A percentile compares a stretch with the other conserved stretches of the same genome.
phyloP scores from a whole-genome alignment of 2,113 vertebrate genomes.

The Albula glossodonta region DNA sequence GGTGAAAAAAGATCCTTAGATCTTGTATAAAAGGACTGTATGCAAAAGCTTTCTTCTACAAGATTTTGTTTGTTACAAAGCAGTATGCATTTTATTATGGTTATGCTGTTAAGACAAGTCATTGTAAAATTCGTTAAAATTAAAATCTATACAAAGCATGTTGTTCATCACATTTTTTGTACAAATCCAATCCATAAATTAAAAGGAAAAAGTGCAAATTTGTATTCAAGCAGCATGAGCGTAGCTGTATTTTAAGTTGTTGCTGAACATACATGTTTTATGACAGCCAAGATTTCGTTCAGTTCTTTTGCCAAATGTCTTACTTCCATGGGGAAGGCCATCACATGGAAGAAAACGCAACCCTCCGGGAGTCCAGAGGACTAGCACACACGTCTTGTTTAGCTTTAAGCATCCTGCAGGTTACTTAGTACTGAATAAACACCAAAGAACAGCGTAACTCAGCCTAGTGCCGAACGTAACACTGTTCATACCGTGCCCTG shows the following conservation, averaged over 20 bases:
- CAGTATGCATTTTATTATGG: slow-evolving; percentile 75
- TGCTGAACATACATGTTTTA: slow-evolving; percentile 27
- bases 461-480: neutral
- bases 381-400: neutral
- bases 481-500: neutral
- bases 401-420: neutral
- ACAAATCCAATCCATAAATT: slow-evolving; percentile 64
- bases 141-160: slow-evolving; percentile 65
- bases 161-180: slow-evolving; percentile 57
- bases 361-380: neutral
- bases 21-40: slow-evolving; percentile 70
- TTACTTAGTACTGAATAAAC: neutral
- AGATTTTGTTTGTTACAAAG: slow-evolving; percentile 61
- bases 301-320: neutral
- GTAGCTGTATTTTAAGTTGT: slow-evolving; percentile 39
- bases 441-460: neutral
- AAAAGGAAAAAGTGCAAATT: slow-evolving; percentile 74
- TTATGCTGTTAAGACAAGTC: slow-evolving; percentile 77
- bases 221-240: slow-evolving; percentile 79
- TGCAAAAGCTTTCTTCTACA: slow-evolving; percentile 49
- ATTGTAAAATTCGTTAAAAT: slow-evolving; percentile 58
- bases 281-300: neutral
- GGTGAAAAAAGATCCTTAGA: slow-evolving; percentile 77
- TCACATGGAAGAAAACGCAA: neutral
- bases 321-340: neutral